These are phyloP conservation scores for Antedon mediterranea DNA, from an alignment of 53 echinoderm and acorn worm genomes.

Conservation along the genomic window DNA sequence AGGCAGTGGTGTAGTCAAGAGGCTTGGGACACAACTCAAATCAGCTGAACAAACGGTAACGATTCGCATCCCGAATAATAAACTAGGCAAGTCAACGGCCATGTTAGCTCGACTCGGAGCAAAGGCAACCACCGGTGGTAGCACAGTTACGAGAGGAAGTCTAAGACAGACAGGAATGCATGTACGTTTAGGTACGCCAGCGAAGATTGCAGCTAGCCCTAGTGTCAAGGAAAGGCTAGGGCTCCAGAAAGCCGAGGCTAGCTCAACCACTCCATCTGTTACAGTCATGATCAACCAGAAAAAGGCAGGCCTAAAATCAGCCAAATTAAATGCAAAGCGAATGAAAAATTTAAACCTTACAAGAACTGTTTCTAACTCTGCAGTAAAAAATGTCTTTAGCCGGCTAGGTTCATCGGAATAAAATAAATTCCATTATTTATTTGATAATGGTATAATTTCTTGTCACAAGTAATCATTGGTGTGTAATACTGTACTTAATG, in stretches of 20 bases:
- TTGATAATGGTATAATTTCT: too few species aligned
- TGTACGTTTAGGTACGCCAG: constrained; percentile 13
- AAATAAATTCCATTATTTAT: too few species aligned
- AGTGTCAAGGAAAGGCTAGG: constrained; percentile 66
- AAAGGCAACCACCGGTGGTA: constrained; percentile 20
- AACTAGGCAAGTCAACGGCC: constrained; percentile 1
- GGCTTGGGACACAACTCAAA: neutral
- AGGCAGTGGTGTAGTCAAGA: neutral
- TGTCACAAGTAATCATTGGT: too few species aligned
- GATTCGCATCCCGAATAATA: neutral
- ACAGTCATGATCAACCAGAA: constrained; percentile 37
- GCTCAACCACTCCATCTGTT: constrained; percentile 82
- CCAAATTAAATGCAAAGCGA: neutral
- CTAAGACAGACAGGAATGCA: constrained; percentile 8
- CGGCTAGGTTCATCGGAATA: neutral
- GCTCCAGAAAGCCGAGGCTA: constrained; percentile 74
- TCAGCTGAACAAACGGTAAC: neutral
- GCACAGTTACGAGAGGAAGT: neutral
- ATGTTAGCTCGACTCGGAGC: constrained; percentile 14
- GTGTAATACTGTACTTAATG: too few species aligned
- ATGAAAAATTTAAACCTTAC: neutral
- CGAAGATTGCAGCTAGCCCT: constrained; percentile 16
- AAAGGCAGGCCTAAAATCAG: neutral
- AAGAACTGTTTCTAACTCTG: neutral
- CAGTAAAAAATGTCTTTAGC: neutral